A percentile compares a stretch with the other conserved stretches of the same genome.
phyloP scores from a whole-genome alignment of 2,113 vertebrate genomes.

The Leptodactylus fuscus region DNA sequence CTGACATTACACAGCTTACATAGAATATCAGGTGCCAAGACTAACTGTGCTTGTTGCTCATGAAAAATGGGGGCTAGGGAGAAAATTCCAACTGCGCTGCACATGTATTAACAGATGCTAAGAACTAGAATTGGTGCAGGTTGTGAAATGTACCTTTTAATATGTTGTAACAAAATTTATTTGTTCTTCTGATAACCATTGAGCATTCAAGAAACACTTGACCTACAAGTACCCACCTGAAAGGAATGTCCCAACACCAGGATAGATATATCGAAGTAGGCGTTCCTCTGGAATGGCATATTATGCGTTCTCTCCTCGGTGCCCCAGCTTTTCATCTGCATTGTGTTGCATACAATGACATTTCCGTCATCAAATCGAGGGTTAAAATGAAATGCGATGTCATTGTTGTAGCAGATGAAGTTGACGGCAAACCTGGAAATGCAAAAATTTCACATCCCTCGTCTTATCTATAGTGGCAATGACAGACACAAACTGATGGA shows the following conservation, averaged over 20 bases:
- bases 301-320: conserved; percentile 43
- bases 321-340: conserved; percentile 50
- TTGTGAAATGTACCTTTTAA: too few species aligned
- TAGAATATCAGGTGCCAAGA: too few species aligned
- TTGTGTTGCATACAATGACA: conserved; percentile 58
- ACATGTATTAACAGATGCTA: too few species aligned
- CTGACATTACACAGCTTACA: too few species aligned
- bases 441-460: not conserved
- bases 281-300: conserved; percentile 32
- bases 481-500: too few species aligned
- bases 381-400: conserved; percentile 60
- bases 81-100: too few species aligned
- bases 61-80: too few species aligned
- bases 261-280: conserved; percentile 46
- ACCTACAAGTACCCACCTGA: conserved; percentile 38
- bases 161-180: too few species aligned
- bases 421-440: conserved; percentile 45
- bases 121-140: too few species aligned
- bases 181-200: too few species aligned
- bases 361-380: conserved; percentile 47
- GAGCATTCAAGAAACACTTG: not conserved
- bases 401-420: conserved; percentile 50
- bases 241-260: conserved; percentile 22
- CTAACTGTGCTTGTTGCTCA: too few species aligned
- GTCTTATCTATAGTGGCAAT: not conserved